A percentile compares a stretch with the other conserved stretches of the same genome.
These are phyloP conservation scores for Porphyrio hochstetteri DNA, from an alignment of 2,113 vertebrate genomes.

Conservation along the genomic window DNA sequence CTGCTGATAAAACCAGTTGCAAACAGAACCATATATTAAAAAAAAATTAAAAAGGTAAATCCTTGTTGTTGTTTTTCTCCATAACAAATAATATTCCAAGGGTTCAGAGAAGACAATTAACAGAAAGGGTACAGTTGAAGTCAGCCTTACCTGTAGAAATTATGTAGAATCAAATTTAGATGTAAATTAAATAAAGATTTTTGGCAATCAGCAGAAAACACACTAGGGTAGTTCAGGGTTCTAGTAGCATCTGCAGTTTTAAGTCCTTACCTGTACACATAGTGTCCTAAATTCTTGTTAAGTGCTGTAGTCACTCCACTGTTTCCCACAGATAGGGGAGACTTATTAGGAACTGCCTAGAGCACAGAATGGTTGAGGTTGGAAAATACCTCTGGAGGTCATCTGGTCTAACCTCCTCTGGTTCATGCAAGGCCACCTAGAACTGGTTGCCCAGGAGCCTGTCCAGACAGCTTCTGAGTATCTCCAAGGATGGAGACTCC, in stretches of 20 bases:
- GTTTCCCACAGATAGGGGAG: not conserved
- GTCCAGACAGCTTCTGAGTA: not conserved
- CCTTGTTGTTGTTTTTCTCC: not conserved
- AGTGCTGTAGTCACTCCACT: not conserved
- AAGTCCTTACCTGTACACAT: not conserved
- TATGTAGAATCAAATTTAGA: not conserved
- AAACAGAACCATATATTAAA: not conserved
- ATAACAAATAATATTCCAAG: not conserved
- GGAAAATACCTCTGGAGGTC: not conserved
- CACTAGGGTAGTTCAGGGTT: not conserved
- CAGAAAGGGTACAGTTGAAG: not conserved
- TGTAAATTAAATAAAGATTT: not conserved
- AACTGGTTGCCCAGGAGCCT: not conserved
- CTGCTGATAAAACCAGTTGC: not conserved
- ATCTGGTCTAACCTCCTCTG: not conserved
- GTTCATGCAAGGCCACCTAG: not conserved
- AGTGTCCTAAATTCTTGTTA: not conserved
- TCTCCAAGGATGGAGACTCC: not conserved
- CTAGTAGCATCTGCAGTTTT: not conserved
- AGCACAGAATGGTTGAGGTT: not conserved
- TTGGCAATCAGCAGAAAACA: not conserved
- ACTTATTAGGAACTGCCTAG: not conserved
- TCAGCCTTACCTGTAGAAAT: not conserved
- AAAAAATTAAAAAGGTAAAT: not conserved
- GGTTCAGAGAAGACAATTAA: not conserved